Evolutionary conservation across 64 coral and sea anemone genomes (phyloP), one percentile per base, ranked within the genome.

Genomic region (Pocillopora verrucosa): DNA sequence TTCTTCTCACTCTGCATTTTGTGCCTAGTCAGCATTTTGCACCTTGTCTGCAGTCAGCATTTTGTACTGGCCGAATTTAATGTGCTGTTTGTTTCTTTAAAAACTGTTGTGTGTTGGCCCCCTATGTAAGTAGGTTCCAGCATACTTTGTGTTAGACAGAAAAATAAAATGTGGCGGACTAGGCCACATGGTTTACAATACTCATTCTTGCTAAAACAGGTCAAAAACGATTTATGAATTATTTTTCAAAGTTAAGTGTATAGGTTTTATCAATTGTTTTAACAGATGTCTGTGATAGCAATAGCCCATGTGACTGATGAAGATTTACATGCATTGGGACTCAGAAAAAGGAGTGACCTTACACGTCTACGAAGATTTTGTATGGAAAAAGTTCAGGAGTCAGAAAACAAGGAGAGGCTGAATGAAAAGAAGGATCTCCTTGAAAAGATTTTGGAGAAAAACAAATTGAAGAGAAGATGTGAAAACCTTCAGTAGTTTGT

Each of bases 401-500:
- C 59, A 17, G 59, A 88, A 76, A 56, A 34, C 34, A 61, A 76
- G 58, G 73, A 75, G 65, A 76, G 1, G 57, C 10, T 60, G 56
- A 72, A 73, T 60, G 86, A 88, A 60, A 76, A 88, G 74, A 61
- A 60, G n/a, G 73, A 73, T 60, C 57, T 88, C 37, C 76, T 88
- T 25, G 51, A 77, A 61, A 88, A 35, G 57, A 76, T 88, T 1
- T 59, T 88, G 86, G 11, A 88, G 24, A 75, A 62, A 74, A 88
- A 88, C 59, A 76, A 76, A 35, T 78, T 59, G 30, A 76, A 88
- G 37, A 75, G 86, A 76, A 88, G 74, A 76, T 59, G 68, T 26
- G 88, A n/a, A 89, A 89, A 72, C 88, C 41, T 79, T 17, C 22
- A 89, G 76, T 79, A 58, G 88, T 89, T 89, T 89, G 76, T 61